Evolutionary conservation across 1,140 invertebrate genomes (phyloP), one percentile per base, ranked within the genome.

Genomic region (Holotrichia oblita): DNA sequence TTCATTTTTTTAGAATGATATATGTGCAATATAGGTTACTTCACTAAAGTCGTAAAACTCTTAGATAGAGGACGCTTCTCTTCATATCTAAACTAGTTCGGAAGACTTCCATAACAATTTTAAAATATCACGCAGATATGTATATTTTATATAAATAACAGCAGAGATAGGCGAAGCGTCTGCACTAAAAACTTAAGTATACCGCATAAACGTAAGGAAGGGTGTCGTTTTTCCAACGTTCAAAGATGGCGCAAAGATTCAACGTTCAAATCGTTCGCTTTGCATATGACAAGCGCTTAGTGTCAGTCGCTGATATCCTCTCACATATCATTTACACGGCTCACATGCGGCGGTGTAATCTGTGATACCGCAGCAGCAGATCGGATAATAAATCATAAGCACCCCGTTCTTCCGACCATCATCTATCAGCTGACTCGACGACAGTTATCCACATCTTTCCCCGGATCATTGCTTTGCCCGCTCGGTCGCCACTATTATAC

Each of bases 311-410:
- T 84, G 81, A 82, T 84, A 82, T 84, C 82, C 81, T 82, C 81
- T 81, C 81, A 83, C 80, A 83, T 83, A 81, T 81, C 83, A 80
- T 82, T 82, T 81, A 81, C 80, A 69, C 61, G 80, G 81, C 81
- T 81, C 83, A 83, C 81, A 81, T 82, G 83, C 82, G 61, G 61
- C 61, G 79, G 81, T 82, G 82, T 84, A 84, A 84, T 84, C 83
- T 83, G 78, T 81, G 82, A 83, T 82, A 81, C 82, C 81, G 80
- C 83, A 84, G 82, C 81, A 82, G 77, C 78, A 81, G 83, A 84
- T 84, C 82, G 82, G 81, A 82, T 83, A 83, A 84, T 84, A 84
- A 84, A 84, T 84, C 83, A 84, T 83, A 78, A 82, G 81, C 81
- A 81, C 80, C 82, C 81, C 78, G 78, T 81, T 81, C 78, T 69